phyloP scores from a whole-genome alignment of 2,797 vertebrate genomes.

The Schizopygopsis malacanthus region DNA sequence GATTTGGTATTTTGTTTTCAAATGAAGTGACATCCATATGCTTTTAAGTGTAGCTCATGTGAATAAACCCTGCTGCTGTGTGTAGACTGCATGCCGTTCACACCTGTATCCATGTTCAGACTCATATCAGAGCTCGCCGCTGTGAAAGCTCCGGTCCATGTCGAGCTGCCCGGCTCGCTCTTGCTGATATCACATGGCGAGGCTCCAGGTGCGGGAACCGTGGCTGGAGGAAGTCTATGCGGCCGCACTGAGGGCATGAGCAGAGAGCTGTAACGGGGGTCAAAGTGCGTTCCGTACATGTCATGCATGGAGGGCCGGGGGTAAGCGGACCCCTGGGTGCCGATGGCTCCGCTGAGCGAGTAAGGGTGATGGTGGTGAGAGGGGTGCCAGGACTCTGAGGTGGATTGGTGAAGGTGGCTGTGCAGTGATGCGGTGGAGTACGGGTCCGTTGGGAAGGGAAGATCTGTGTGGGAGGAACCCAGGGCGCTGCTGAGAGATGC shows the following conservation, averaged over 20 bases:
- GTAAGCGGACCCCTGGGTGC: conserved; percentile 85
- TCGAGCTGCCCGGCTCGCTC: conserved; percentile 79
- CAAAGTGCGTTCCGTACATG: conserved; percentile 91
- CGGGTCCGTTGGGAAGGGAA: conserved; percentile 88
- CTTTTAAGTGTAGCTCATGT: background rate
- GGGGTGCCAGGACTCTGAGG: conserved; percentile 90
- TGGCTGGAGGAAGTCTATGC: conserved; percentile 84
- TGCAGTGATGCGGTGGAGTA: conserved; percentile 88
- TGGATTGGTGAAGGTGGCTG: conserved; percentile 91
- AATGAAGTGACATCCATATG: background rate
- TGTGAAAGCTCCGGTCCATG: conserved; percentile 88
- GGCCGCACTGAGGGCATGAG: conserved; percentile 91
- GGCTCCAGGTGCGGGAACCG: conserved; percentile 79
- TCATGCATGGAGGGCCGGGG: conserved; percentile 88
- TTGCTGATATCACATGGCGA: conserved; percentile 91
- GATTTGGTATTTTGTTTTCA: background rate
- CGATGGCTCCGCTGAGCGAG: conserved; percentile 83
- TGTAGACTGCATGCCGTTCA: background rate
- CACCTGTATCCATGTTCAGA: conserved; percentile 95
- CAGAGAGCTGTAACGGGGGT: conserved; percentile 91
- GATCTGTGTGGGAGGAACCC: conserved; percentile 85
- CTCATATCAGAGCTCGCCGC: conserved; percentile 85
- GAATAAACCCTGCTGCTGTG: background rate
- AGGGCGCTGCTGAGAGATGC: conserved; percentile 83
- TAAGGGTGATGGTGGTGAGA: conserved; percentile 91